Conservation (phyloP, 2,797 vertebrate genomes). For the Tiaroga cobitis region DNA sequence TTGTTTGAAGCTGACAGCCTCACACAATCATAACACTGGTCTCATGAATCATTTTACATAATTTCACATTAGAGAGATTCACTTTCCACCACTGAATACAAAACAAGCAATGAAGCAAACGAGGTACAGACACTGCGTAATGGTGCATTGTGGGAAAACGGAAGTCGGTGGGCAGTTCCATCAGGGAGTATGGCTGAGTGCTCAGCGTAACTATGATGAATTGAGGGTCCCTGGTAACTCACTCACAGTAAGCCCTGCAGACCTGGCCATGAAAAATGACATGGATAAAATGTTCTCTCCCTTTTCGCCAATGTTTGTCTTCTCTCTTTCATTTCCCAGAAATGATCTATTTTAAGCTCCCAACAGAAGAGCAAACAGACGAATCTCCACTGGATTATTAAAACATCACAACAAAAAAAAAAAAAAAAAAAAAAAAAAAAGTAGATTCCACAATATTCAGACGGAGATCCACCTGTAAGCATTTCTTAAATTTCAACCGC, state of each 20-base stretch:
- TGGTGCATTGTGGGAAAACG: constrained; percentile 62
- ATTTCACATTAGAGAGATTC: not conserved
- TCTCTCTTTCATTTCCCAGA: constrained; percentile 37
- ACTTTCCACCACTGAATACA: not conserved
- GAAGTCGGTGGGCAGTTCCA: constrained; percentile 59
- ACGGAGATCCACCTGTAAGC: too few species aligned
- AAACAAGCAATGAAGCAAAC: constrained; percentile 46
- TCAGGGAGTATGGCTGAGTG: constrained; percentile 57
- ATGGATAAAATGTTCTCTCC: constrained; percentile 49
- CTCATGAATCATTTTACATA: constrained; percentile 6
- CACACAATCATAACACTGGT: not conserved
- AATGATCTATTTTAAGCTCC: constrained; percentile 32
- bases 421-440: not conserved
- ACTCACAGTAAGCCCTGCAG: constrained; percentile 60
- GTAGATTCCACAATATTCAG: not conserved
- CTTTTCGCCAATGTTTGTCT: constrained; percentile 56
- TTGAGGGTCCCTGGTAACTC: constrained; percentile 62
- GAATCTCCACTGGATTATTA: constrained; percentile 9
- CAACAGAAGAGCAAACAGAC: constrained; percentile 11
- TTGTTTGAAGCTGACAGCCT: not conserved
- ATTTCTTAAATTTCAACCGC: not conserved
- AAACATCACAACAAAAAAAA: not conserved
- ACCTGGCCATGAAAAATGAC: constrained; percentile 60
- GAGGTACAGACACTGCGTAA: constrained; percentile 53
- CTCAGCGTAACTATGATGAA: constrained; percentile 66